Evolutionary conservation across 2,888 invertebrate genomes (phyloP).

Genomic region (Drosophila mayaguana): DNA sequence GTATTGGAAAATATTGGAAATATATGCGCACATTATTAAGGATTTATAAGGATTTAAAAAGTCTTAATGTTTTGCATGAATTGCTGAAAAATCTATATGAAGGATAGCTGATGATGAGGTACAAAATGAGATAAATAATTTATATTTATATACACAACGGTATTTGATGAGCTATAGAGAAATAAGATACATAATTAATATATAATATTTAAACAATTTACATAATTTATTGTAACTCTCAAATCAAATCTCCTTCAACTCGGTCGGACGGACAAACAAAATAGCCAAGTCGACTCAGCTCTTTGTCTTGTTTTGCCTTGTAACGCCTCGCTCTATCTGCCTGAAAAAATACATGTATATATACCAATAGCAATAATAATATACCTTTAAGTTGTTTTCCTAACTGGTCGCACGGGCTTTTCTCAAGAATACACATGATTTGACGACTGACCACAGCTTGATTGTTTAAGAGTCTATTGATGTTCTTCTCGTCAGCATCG

Average conservation of each 20-base stretch:
- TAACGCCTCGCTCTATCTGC: not conserved
- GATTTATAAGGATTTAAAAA: too few species aligned
- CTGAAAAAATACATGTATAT: too few species aligned
- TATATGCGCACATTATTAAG: too few species aligned
- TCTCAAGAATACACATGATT: constrained; percentile 87
- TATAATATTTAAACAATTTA: not conserved
- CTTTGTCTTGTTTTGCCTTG: not conserved
- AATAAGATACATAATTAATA: not conserved
- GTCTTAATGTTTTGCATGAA: too few species aligned
- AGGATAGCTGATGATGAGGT: too few species aligned
- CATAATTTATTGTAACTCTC: not conserved
- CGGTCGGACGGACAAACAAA: not conserved
- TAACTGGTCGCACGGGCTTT: constrained; percentile 87
- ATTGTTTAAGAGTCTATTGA: constrained; percentile 83
- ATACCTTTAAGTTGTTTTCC: constrained; percentile 88
- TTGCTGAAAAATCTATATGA: too few species aligned
- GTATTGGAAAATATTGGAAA: too few species aligned
- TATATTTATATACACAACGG: too few species aligned
- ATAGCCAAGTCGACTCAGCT: not conserved
- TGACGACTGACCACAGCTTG: constrained; percentile 85
- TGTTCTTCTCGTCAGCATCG: constrained; percentile 82
- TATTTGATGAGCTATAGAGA: too few species aligned
- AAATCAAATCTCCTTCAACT: not conserved
- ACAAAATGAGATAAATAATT: not conserved
- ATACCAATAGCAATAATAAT: constrained; percentile 46